A percentile compares a stretch with the other conserved stretches of the same genome.
These are phyloP conservation scores for Calcarius lapponicus DNA, from an alignment of 2,797 vertebrate species.

Conservation along the genomic window DNA sequence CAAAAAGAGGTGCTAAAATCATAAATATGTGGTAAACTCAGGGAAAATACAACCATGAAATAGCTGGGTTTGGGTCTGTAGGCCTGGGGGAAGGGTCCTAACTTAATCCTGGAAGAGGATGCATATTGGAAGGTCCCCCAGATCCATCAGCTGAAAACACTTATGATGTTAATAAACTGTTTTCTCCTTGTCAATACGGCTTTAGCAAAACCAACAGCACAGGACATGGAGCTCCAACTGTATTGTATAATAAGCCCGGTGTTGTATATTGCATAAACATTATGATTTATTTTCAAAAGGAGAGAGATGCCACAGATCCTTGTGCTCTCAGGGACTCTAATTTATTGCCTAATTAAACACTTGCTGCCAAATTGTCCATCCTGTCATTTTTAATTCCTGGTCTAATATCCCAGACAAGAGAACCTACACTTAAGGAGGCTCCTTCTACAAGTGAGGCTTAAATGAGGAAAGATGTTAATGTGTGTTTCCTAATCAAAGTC, in stretches of 20 bases:
- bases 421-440: slow-evolving; percentile 29
- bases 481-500: slow-evolving; percentile 36
- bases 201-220: background rate
- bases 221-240: background rate
- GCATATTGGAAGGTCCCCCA: background rate
- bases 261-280: background rate
- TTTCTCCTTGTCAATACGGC: background rate
- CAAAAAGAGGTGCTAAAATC: background rate
- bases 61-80: background rate
- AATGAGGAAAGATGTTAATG: slow-evolving; percentile 49
- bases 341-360: slow-evolving; percentile 66
- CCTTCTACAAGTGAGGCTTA: background rate
- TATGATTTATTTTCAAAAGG: slow-evolving; percentile 46
- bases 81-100: background rate
- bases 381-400: slow-evolving; percentile 65
- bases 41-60: background rate
- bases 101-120: background rate
- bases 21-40: background rate
- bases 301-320: slow-evolving; percentile 10
- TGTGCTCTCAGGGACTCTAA: slow-evolving; percentile 46
- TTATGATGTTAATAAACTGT: background rate
- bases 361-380: slow-evolving; percentile 54
- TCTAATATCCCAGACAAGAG: slow-evolving; percentile 55
- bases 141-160: background rate
- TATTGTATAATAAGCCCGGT: background rate